Base-by-base conservation (phyloP, 2,113 vertebrate genomes). In the Sander vitreus region DNA sequence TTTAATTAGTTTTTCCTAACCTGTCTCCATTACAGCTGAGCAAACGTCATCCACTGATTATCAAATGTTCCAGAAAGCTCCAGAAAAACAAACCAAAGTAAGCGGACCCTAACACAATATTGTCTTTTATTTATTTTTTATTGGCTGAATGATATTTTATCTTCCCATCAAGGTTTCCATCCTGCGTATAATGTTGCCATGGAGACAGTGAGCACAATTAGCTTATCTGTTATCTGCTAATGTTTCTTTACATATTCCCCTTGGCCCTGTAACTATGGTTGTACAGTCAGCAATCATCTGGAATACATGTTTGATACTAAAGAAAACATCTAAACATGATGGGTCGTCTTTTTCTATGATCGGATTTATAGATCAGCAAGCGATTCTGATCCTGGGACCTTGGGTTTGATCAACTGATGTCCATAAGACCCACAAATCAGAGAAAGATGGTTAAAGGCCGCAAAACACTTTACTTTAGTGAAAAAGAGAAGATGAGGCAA, bases 401-500 rank as follows among this genome's bases (percentile, higher is more conserved):
- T 53, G 18, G 3, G 18, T 53, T 67, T 67, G 25, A 47, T 47
- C 39, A 67, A 4, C 25, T 69, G 66, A 21, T 33, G 2, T n/a
- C 19, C 51, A 3, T 8, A 8, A 54, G 21, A 62, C 8, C 23
- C 36, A 16, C 13, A 53, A 50, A 36, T 55, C 18, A 55, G 21
- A 25, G 16, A 71, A 19, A 43, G 39, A 19, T 27, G 33, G n/a
- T 21, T 64, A 47, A 58, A 18, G 27, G 16, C 6, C 18, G 12
- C 43, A 75, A 57, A 25, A 45, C 23, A 21, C 21, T 50, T 21
- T 25, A 25, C 25, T 25, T 50, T 8, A 54, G 4, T 36, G 53
- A 50, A 72, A 59, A 39, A 8, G 16, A 63, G 39, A 81, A 67
- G 54, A 58, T 15, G 53, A 57, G 10, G 54, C 14, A 65, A 60